phyloP scores from a whole-genome alignment of 2,113 vertebrate species.

The Microcebus griseorufus region DNA sequence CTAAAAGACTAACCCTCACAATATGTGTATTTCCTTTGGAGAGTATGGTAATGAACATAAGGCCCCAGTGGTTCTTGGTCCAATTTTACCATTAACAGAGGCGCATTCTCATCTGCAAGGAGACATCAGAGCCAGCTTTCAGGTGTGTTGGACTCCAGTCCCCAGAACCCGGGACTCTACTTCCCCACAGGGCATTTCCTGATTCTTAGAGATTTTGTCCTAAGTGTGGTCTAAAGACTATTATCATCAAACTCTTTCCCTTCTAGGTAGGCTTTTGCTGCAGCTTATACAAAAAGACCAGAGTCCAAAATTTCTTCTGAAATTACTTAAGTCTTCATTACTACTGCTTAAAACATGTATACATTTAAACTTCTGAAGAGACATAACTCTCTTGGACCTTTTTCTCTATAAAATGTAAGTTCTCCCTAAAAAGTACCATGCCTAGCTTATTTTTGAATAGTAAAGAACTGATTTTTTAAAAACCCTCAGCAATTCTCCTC shows the following conservation, averaged over 20 bases:
- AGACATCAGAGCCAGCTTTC: neutral
- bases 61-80: neutral
- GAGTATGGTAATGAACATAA: neutral
- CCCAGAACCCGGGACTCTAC: neutral
- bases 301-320: neutral
- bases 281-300: neutral
- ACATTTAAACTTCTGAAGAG: neutral
- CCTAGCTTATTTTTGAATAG: neutral
- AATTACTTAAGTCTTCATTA: constrained; percentile 22
- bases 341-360: neutral
- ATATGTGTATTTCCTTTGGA: neutral
- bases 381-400: neutral
- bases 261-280: neutral
- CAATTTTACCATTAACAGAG: neutral
- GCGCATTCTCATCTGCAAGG: neutral
- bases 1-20: neutral
- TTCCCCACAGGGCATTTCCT: neutral
- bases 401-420: neutral
- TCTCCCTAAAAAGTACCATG: neutral
- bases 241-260: neutral
- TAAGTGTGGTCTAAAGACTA: neutral
- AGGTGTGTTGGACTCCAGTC: neutral
- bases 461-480: neutral
- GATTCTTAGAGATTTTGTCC: neutral
- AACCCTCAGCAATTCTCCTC: neutral